A percentile compares a stretch with the other conserved stretches of the same genome.
Evolutionary conservation across 1,140 invertebrate species (phyloP).

Genomic region (Leguminivora glycinivorella): DNA sequence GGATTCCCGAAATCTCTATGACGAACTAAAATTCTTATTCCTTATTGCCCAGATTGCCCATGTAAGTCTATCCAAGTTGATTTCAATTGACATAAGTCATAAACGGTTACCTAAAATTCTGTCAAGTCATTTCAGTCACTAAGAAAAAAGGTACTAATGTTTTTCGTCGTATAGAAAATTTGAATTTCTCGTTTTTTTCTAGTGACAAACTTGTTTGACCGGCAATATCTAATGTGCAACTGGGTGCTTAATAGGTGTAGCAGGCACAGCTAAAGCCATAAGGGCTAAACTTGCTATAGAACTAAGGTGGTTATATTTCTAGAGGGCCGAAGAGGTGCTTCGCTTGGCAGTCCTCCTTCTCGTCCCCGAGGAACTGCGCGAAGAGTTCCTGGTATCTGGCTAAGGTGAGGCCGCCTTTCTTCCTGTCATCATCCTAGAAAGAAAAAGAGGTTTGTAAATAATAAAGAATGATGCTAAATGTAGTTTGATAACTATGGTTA

Average conservation of each 20-base stretch:
- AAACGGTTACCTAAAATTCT: too few species aligned
- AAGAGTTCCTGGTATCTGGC: conserved; percentile 90
- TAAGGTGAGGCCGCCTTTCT: conserved; percentile 86
- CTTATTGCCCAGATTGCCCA: not conserved
- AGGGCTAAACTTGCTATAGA: conserved; percentile 16
- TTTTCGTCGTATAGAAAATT: too few species aligned
- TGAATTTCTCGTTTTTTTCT: too few species aligned
- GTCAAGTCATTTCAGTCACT: too few species aligned
- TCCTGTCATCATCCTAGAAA: conserved; percentile 88
- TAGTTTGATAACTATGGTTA: too few species aligned
- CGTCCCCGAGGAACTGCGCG: conserved; percentile 88
- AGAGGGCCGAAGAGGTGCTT: conserved; percentile 90
- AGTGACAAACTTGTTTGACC: too few species aligned
- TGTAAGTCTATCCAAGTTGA: conserved; percentile 1
- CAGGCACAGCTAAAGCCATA: conserved; percentile 37
- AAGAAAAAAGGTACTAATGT: too few species aligned
- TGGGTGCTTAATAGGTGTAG: conserved; percentile 43
- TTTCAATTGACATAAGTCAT: not conserved
- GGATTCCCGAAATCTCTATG: conserved; percentile 30
- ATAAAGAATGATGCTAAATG: not conserved
- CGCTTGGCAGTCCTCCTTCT: conserved; percentile 83
- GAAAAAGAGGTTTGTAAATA: conserved; percentile 27
- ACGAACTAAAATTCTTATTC: conserved; percentile 26
- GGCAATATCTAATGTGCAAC: not conserved
- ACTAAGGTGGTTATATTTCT: conserved; percentile 55